These are phyloP conservation scores for Menura novaehollandiae DNA, from an alignment of 2,113 vertebrate genomes.

Conservation along the genomic window DNA sequence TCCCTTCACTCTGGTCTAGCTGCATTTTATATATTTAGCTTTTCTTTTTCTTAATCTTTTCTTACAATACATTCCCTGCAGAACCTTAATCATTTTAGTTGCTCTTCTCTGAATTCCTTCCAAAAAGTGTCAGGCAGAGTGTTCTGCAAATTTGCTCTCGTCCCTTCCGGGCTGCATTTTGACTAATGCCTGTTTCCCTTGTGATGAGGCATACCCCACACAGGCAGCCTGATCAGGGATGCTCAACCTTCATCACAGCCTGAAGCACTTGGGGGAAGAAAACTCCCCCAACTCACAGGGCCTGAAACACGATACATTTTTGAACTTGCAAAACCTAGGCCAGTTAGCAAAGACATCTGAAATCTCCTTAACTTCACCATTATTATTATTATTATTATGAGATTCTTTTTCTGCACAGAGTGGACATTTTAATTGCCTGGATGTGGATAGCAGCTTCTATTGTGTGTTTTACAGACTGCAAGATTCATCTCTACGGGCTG, in stretches of 20 bases:
- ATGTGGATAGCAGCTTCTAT: neutral
- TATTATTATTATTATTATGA: conserved; percentile 7
- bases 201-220: neutral
- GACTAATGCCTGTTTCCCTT: neutral
- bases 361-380: conserved; percentile 42
- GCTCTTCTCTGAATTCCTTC: conserved; percentile 45
- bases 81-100: conserved; percentile 39
- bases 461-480: neutral
- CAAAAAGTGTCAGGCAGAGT: neutral
- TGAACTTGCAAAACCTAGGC: neutral
- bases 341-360: neutral
- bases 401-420: conserved; percentile 2
- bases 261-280: neutral
- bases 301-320: neutral
- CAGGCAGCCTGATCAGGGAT: neutral
- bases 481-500: neutral
- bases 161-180: conserved; percentile 2
- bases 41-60: conserved; percentile 33
- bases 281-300: neutral
- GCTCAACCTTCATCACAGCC: neutral
- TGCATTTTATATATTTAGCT: conserved; percentile 22
- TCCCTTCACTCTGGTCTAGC: neutral
- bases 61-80: conserved; percentile 20
- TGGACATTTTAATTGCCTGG: conserved; percentile 47
- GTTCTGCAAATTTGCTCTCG: neutral